phyloP scores from a whole-genome alignment of 2,797 vertebrate species.

The Simalia tracyae region DNA sequence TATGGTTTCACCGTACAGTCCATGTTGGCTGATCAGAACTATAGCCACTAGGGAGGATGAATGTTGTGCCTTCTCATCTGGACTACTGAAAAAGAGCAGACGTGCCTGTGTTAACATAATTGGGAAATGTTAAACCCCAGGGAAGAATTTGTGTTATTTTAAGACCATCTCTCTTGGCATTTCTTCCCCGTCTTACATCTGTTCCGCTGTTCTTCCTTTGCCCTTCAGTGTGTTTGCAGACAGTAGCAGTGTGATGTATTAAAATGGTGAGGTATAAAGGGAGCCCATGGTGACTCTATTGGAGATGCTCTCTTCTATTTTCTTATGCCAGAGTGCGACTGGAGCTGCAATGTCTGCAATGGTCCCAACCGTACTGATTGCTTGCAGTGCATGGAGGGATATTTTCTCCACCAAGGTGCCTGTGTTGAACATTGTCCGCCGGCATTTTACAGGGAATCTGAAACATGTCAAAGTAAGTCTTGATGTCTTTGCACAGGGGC shows the following conservation, averaged over 20 bases:
- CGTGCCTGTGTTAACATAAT: neutral
- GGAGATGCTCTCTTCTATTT: neutral
- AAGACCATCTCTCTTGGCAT: neutral
- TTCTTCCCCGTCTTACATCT: neutral
- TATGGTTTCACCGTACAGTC: neutral
- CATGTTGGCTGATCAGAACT: rapidly evolving
- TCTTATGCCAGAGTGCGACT: conserved; percentile 86
- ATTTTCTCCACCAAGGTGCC: conserved; percentile 81
- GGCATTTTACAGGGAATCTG: conserved; percentile 77
- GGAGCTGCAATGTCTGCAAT: conserved; percentile 89
- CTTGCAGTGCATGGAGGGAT: conserved; percentile 91
- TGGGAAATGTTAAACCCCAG: conserved; percentile 26
- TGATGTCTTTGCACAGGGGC: rapidly evolving
- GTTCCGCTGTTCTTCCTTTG: neutral
- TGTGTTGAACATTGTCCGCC: conserved; percentile 82
- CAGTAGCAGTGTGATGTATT: neutral
- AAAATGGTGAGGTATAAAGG: neutral
- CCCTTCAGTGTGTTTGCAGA: neutral
- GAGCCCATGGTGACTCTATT: neutral
- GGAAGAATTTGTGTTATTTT: neutral
- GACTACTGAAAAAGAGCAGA: neutral
- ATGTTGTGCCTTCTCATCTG: neutral
- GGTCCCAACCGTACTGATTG: conserved; percentile 88
- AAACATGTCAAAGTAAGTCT: conserved; percentile 85
- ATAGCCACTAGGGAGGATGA: rapidly evolving